Evolutionary conservation across 2,888 invertebrate species (phyloP).

Genomic region (Ornithoptera alexandrae): DNA sequence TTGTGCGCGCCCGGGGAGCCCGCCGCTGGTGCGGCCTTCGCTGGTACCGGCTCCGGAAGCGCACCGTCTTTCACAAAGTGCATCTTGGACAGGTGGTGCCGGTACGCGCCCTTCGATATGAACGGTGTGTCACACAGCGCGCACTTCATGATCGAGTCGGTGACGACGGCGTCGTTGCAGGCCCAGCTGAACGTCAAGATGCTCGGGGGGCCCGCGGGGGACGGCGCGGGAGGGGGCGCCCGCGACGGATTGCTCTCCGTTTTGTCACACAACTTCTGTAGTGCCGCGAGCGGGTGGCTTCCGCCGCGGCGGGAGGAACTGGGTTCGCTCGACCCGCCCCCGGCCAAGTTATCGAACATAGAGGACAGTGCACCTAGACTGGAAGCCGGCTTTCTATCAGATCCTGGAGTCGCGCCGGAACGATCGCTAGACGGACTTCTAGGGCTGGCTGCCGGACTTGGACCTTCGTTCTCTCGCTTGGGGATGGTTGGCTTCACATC

Average conservation of each 20-base stretch:
- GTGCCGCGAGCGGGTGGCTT: constrained; percentile 94
- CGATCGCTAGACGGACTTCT: constrained; percentile 89
- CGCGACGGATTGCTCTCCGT: constrained; percentile 88
- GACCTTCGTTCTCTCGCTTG: constrained; percentile 79
- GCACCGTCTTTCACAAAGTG: constrained; percentile 97
- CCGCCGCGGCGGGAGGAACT: constrained; percentile 83
- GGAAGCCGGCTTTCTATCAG: constrained; percentile 81
- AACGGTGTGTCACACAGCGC: constrained; percentile 97
- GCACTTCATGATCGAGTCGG: constrained; percentile 95
- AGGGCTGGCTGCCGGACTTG: constrained; percentile 82
- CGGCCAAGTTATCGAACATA: constrained; percentile 93
- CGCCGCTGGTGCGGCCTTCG: constrained; percentile 77
- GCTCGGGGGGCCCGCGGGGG: constrained; percentile 87
- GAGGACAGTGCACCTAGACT: constrained; percentile 92
- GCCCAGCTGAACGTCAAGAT: constrained; percentile 96
- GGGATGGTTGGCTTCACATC: constrained; percentile 62
- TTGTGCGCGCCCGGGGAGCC: constrained; percentile 70
- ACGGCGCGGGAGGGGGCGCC: constrained; percentile 72
- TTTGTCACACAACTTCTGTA: constrained; percentile 97
- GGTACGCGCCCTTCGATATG: constrained; percentile 97
- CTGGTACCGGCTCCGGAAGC: constrained; percentile 86
- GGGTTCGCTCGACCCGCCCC: constrained; percentile 73
- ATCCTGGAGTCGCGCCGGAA: constrained; percentile 85
- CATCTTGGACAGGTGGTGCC: constrained; percentile 97
- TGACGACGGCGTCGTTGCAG: constrained; percentile 94